Evolutionary conservation across 30 jellyfish, hydroid and myxozoan genomes (phyloP).

Genomic region (Hydra vulgaris): DNA sequence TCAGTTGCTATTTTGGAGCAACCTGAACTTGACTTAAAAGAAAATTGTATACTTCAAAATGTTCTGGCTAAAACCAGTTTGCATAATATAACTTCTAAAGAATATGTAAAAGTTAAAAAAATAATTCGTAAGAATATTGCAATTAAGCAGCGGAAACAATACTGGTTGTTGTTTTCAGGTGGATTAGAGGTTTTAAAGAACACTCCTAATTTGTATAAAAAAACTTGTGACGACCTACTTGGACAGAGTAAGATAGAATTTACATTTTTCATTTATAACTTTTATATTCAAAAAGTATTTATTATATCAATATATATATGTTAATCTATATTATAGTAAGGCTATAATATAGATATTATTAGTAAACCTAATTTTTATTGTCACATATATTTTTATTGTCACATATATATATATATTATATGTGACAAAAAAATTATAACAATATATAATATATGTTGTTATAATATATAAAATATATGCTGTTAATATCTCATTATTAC

Average conservation of each 20-base stretch:
- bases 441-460: no score
- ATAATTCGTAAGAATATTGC: slow-evolving; percentile 52
- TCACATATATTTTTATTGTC: no score
- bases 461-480: no score
- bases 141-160: slow-evolving; percentile 32
- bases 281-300: no score
- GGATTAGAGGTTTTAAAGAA: slow-evolving; percentile 55
- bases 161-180: slow-evolving; percentile 82
- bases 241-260: slow-evolving; percentile 63
- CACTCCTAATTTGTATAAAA: slow-evolving; percentile 63
- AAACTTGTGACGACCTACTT: slow-evolving; percentile 54
- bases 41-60: background rate
- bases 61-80: background rate
- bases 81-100: slow-evolving; percentile 5
- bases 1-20: background rate
- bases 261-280: no score
- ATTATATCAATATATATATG: no score
- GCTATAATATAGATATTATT: no score
- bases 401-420: no score
- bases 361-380: no score
- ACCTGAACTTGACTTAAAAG: background rate
- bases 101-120: slow-evolving; percentile 28
- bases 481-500: no score
- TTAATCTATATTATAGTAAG: no score
- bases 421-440: no score